Evolutionary conservation across 2,888 invertebrate genomes (phyloP).

Genomic region (Eristalinus sepulchralis): DNA sequence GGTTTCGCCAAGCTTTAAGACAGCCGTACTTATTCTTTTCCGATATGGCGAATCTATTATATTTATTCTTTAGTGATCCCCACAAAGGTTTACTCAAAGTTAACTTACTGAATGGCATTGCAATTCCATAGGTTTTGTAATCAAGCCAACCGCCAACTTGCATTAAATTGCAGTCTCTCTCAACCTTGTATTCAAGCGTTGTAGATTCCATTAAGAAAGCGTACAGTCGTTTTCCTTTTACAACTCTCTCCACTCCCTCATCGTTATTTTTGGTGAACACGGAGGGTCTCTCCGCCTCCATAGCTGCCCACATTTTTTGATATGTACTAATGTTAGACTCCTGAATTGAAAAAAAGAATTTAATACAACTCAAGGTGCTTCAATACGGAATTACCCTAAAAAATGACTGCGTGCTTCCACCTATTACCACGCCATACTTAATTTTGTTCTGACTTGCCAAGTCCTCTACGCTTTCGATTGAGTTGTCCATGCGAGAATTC

Average conservation of each 20-base stretch:
- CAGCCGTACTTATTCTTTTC: constrained; percentile 91
- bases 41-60: constrained; percentile 88
- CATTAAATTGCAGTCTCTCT: constrained; percentile 91
- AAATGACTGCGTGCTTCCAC: constrained; percentile 95
- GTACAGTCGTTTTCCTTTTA: constrained; percentile 89
- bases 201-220: constrained; percentile 99
- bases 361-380: too few species aligned
- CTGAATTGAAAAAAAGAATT: constrained; percentile 80
- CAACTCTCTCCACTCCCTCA: constrained; percentile 93
- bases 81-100: too few species aligned
- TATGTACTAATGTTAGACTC: constrained; percentile 94
- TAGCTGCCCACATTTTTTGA: constrained; percentile 95
- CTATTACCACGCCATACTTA: constrained; percentile 95
- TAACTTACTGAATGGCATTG: constrained; percentile 92
- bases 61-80: too few species aligned
- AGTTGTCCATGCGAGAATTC: constrained; percentile 86
- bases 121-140: constrained; percentile 96
- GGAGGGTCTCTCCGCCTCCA: constrained; percentile 91
- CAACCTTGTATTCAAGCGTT: constrained; percentile 94
- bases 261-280: constrained; percentile 92
- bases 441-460: constrained; percentile 96
- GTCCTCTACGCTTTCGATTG: constrained; percentile 95
- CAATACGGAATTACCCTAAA: constrained; percentile 85
- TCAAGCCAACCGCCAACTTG: constrained; percentile 92
- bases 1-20: constrained; percentile 94